Percentiles rank a stretch among this genome's conserved stretches.
Evolutionary conservation across 2,113 vertebrate species (phyloP).

Genomic region (Varanus komodoensis): DNA sequence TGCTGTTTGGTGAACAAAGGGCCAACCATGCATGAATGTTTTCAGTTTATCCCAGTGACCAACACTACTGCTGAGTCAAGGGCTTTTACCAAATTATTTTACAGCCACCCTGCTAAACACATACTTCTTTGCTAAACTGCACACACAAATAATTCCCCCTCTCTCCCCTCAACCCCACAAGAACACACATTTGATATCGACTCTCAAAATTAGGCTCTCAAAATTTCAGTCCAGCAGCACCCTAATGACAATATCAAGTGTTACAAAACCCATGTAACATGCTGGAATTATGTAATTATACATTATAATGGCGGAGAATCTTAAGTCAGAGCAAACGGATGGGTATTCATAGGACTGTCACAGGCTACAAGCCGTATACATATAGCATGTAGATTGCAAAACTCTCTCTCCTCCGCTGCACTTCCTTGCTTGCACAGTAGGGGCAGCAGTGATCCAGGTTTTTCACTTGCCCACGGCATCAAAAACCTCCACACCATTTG

Average conservation of each 20-base stretch:
- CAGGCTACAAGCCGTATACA: background rate
- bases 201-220: background rate
- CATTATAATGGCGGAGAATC: background rate
- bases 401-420: background rate
- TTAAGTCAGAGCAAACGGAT: background rate
- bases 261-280: background rate
- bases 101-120: background rate
- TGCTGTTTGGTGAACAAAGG: slow-evolving; percentile 10
- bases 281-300: background rate
- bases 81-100: background rate
- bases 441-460: background rate
- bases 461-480: background rate
- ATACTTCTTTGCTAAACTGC: background rate
- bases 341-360: background rate
- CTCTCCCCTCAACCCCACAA: background rate
- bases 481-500: background rate
- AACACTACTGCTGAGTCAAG: background rate
- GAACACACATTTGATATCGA: background rate
- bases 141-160: background rate
- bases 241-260: background rate
- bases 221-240: background rate
- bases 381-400: background rate
- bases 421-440: background rate
- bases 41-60: background rate
- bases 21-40: background rate